Evolutionary conservation across 2,888 invertebrate genomes (phyloP), one percentile per base, ranked within the genome.

Genomic region (Endomychus coccineus): DNA sequence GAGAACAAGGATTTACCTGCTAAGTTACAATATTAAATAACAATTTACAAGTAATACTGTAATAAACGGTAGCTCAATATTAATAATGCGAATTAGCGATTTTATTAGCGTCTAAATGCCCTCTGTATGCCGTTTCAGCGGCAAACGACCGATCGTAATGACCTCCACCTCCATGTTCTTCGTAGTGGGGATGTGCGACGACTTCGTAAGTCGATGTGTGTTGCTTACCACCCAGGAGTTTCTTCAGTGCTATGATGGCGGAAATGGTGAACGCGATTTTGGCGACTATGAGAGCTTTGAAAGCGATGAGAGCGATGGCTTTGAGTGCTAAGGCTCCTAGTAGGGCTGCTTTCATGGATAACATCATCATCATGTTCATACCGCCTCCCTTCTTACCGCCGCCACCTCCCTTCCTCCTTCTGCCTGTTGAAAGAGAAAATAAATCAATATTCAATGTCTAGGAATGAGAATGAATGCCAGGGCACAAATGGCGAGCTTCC

Each of bases 261-360:
- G 85, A 79, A 45, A 88, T 76, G 36, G 86, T 70, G 13, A 89
- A 71, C 3, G 88, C 87, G 43, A 88, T 77, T 71, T 89, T 89
- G 53, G 85, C 86, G 50, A 88, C 74, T 56, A 87, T 68, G 49
- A 89, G 72, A 43, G 88, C 88, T 73, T 89, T 88, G 73, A 88
- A 76, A 24, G 87, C 85, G 27, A 87, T 73, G 44, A 88, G 71
- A 35, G 85, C 87, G 54, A 88, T 76, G 50, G 71, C 74, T 49
- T 81, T 88, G 39, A 88, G 74, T 54, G 81, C 79, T 48, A 88
- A 68, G 16, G 87, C 87, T 52, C 85, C 77, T 45, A 88, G 71
- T 16, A 82, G 78, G 47, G 83, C 83, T 39, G 77, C 80, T 71
- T 88, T 88, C 62, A 88, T 67, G 58, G 85, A 83, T 59, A 87